Conservation (phyloP, 2,888 invertebrate species). For the Germaria angustata region DNA sequence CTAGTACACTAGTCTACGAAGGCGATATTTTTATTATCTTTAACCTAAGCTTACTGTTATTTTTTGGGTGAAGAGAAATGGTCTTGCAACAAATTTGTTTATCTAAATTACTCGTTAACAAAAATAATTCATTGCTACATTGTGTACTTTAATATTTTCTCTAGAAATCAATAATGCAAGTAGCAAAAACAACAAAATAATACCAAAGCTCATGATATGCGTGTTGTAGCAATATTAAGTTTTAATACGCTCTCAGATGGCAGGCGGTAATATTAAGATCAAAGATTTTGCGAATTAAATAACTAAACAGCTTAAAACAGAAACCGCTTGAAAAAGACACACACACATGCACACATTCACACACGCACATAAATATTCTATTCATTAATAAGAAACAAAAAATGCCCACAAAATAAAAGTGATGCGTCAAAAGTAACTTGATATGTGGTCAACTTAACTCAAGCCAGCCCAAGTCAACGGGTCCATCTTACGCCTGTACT, state of each 20-base stretch:
- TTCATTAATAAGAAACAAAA: slow-evolving; percentile 23
- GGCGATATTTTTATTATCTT: too few relatives aligned
- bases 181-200: neutral
- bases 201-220: neutral
- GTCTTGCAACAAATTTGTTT: too few relatives aligned
- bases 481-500: slow-evolving; percentile 40
- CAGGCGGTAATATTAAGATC: slow-evolving; percentile 61
- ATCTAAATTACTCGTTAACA: neutral
- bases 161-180: neutral
- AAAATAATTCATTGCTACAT: neutral
- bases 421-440: slow-evolving; percentile 63
- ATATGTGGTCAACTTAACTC: slow-evolving; percentile 63
- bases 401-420: slow-evolving; percentile 43
- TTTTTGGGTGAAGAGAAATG: too few relatives aligned
- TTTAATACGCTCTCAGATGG: slow-evolving; percentile 55
- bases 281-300: slow-evolving; percentile 63
- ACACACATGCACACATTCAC: too few relatives aligned
- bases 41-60: too few relatives aligned
- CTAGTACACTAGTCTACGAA: too few relatives aligned
- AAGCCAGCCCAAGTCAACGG: slow-evolving; percentile 52
- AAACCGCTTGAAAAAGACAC: slow-evolving; percentile 47
- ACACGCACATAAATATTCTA: slow-evolving; percentile 26
- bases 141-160: neutral
- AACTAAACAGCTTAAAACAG: slow-evolving; percentile 62
- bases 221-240: slow-evolving; percentile 26